Conservation (phyloP, 2,888 invertebrate species). For the Bellardia pandia region DNA sequence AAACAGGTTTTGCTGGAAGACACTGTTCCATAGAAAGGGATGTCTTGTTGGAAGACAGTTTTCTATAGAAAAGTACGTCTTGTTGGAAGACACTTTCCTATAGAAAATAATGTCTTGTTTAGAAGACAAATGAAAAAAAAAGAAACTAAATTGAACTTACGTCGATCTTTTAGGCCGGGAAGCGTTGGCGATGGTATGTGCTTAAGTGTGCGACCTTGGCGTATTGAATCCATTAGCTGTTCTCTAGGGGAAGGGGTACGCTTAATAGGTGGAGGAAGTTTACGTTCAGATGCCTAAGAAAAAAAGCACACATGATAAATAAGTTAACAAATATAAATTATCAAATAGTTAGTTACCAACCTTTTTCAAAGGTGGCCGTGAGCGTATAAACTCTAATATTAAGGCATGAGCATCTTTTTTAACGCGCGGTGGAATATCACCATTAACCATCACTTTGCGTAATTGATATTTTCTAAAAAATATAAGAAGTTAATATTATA, state of each 20-base stretch:
- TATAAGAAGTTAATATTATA: neutral
- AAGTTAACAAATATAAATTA: neutral
- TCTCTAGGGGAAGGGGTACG: conserved; percentile 92
- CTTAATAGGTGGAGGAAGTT: conserved; percentile 90
- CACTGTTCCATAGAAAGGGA: no score
- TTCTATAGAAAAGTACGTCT: neutral
- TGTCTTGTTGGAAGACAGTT: no score
- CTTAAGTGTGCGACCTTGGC: conserved; percentile 89
- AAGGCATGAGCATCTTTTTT: conserved; percentile 98
- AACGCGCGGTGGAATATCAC: conserved; percentile 91
- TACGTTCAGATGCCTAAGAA: conserved; percentile 90
- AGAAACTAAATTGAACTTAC: conserved; percentile 84
- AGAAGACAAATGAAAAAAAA: neutral
- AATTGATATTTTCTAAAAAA: conserved; percentile 89
- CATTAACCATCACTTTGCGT: conserved; percentile 93
- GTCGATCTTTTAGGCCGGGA: conserved; percentile 85
- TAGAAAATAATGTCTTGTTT: neutral
- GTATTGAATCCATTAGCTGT: conserved; percentile 93
- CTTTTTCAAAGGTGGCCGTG: conserved; percentile 96
- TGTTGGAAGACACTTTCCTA: neutral
- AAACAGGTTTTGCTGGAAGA: no score
- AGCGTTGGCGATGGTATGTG: conserved; percentile 84
- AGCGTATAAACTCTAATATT: conserved; percentile 98
- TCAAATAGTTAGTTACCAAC: conserved; percentile 86
- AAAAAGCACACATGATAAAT: conserved; percentile 25